These are phyloP conservation scores for Thyatira batis DNA, from an alignment of 2,888 invertebrate species.

Conservation along the genomic window DNA sequence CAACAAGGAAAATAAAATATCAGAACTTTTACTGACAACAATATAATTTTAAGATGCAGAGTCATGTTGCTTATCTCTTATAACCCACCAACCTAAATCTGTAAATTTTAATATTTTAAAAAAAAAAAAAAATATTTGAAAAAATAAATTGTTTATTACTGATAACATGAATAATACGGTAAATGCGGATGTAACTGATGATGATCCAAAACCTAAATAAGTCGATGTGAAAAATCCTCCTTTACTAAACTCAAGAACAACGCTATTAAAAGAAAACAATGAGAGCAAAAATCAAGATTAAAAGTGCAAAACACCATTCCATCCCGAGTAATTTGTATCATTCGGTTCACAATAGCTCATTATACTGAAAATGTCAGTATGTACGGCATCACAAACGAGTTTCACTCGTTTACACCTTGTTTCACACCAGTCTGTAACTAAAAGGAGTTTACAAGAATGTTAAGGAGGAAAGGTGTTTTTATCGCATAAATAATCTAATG, in stretches of 20 bases:
- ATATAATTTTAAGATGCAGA: conserved; percentile 9
- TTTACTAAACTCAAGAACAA: no score
- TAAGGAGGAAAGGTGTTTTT: conserved; percentile 12
- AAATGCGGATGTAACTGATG: no score
- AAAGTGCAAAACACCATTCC: conserved; percentile 11
- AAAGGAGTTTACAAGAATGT: conserved; percentile 32
- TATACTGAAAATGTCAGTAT: conserved; percentile 41
- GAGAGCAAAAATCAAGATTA: conserved; percentile 24
- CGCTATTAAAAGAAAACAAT: conserved; percentile 12
- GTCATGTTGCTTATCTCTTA: neutral
- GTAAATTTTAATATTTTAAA: no score
- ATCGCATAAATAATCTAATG: conserved; percentile 14
- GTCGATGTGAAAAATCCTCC: no score
- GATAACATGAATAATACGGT: no score
- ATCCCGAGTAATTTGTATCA: conserved; percentile 30
- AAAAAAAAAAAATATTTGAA: no score
- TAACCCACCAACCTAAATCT: neutral
- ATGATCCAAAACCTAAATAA: no score
- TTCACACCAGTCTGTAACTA: conserved; percentile 27
- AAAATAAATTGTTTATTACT: no score
- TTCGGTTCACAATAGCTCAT: conserved; percentile 55
- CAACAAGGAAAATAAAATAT: conserved; percentile 4
- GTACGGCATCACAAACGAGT: conserved; percentile 26
- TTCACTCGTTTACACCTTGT: conserved; percentile 28
- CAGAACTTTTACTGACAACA: conserved; percentile 7